Evolutionary conservation across 2,888 invertebrate genomes (phyloP), one percentile per base, ranked within the genome.

Genomic region (Chloroclysta siterata): DNA sequence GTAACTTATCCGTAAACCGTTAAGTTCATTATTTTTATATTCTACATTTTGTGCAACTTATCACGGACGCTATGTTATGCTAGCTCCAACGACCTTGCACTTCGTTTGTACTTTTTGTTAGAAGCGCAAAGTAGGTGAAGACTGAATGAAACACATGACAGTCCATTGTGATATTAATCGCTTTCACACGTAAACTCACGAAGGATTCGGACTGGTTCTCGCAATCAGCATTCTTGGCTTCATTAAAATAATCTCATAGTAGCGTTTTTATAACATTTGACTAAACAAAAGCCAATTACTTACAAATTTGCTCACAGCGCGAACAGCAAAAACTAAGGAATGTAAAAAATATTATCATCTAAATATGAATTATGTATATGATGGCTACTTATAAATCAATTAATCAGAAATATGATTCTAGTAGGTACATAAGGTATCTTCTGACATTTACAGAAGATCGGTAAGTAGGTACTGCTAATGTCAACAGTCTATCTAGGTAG

Each of bases 141-240:
- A 69, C 56, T 71, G 64, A 72, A 70, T 69, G 53, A 65, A 59
- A 64, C 70, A 65, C 62, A 74, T 61, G 53, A 57, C 63, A 56
- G 50, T 22, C 73, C 62, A 77, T 74, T 77, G 72, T 76, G 67
- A 75, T 75, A 71, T 70, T 50, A 66, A 72, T 69, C 64, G 69
- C 72, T 76, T 72, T 79, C 76, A 68, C 78, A 79, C 74, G 75
- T 77, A 65, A 67, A 72, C 69, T 59, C 53, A 69, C 59, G 64
- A 74, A 78, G 73, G 72, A 75, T 75, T 74, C 66, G 65, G 63
- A 61, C 68, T 63, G 55, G 44, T 60, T 75, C 71, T 71, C 72
- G 71, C 75, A 78, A 75, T 73, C 64, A 70, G 71, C 63, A 67
- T 68, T 68, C 68, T 68, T 71, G 60, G 50, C 65, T 68, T 65